phyloP scores from a whole-genome alignment of 2,797 vertebrate species.

The Eutrigla gurnardus region DNA sequence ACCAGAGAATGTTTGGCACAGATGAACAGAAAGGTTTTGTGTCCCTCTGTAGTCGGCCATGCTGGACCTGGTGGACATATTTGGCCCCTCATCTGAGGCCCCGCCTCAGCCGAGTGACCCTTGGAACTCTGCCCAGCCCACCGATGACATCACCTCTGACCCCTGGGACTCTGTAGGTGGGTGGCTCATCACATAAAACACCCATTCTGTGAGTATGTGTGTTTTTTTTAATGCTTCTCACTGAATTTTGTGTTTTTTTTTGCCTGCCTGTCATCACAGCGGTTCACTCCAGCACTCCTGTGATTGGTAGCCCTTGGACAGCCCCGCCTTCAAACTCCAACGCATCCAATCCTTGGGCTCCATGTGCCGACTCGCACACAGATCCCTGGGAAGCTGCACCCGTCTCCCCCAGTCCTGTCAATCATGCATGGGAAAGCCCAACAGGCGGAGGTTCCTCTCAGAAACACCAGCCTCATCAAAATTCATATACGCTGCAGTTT shows the following conservation, averaged over 20 bases:
- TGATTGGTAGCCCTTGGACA: constrained; percentile 76
- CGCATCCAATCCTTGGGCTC: constrained; percentile 77
- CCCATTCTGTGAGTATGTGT: neutral
- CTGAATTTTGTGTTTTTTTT: neutral
- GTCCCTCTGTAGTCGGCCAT: constrained; percentile 86
- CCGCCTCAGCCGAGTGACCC: constrained; percentile 80
- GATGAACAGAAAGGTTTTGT: constrained; percentile 15
- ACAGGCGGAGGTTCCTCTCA: constrained; percentile 60
- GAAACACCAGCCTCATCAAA: neutral
- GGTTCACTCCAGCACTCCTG: constrained; percentile 73
- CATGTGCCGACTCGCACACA: constrained; percentile 52
- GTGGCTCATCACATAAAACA: constrained; percentile 36
- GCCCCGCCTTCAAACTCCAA: constrained; percentile 65
- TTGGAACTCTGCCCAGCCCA: constrained; percentile 82
- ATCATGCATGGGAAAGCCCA: constrained; percentile 75
- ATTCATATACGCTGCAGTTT: neutral
- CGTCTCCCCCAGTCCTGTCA: constrained; percentile 59
- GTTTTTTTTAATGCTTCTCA: neutral
- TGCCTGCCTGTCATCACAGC: constrained; percentile 45
- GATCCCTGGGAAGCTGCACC: constrained; percentile 77
- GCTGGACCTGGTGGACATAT: constrained; percentile 92
- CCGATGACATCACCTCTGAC: constrained; percentile 68
- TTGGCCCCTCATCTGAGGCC: constrained; percentile 84
- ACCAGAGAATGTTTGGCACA: neutral
- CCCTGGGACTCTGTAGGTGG: constrained; percentile 85